phyloP scores from a whole-genome alignment of 2,888 invertebrate genomes.

The Scaptodrosophila latifasciaeformis region DNA sequence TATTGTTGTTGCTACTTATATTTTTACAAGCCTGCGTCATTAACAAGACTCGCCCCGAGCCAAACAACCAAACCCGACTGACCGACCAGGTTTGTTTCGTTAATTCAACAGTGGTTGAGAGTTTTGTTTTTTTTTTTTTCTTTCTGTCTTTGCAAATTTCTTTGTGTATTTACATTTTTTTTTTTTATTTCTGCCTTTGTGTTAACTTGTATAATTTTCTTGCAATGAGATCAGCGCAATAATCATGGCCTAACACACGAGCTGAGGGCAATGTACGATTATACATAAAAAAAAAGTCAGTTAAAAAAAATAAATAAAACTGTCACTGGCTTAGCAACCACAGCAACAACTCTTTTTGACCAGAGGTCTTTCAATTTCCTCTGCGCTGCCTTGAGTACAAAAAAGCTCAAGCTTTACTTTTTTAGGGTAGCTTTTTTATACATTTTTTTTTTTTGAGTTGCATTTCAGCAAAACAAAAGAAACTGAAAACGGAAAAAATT shows the following conservation, averaged over 20 bases:
- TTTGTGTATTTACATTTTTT: constrained; percentile 30
- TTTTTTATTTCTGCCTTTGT: constrained; percentile 14
- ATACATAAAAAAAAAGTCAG: constrained; percentile 13
- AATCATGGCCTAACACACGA: too few species aligned
- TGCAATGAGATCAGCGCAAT: constrained; percentile 65
- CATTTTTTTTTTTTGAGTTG: too few species aligned
- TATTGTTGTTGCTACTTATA: constrained; percentile 25
- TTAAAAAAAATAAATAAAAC: not conserved
- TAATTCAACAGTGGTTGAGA: too few species aligned
- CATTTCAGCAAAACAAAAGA: constrained; percentile 14
- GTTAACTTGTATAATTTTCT: constrained; percentile 34
- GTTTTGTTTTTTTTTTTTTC: too few species aligned
- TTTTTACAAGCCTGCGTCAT: constrained; percentile 42
- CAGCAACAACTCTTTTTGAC: constrained; percentile 19
- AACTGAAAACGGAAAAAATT: constrained; percentile 32
- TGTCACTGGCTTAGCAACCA: constrained; percentile 10
- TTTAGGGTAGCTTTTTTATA: too few species aligned
- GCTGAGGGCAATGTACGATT: constrained; percentile 63
- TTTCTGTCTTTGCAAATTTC: too few species aligned
- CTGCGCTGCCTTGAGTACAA: constrained; percentile 6
- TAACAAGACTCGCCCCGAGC: not conserved
- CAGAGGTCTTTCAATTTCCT: constrained; percentile 33
- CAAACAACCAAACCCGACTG: not conserved
- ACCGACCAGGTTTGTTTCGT: too few species aligned
- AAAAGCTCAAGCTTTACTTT: too few species aligned